These are phyloP conservation scores for Amphipyra berbera DNA, from an alignment of 2,888 invertebrate species.

Conservation along the genomic window DNA sequence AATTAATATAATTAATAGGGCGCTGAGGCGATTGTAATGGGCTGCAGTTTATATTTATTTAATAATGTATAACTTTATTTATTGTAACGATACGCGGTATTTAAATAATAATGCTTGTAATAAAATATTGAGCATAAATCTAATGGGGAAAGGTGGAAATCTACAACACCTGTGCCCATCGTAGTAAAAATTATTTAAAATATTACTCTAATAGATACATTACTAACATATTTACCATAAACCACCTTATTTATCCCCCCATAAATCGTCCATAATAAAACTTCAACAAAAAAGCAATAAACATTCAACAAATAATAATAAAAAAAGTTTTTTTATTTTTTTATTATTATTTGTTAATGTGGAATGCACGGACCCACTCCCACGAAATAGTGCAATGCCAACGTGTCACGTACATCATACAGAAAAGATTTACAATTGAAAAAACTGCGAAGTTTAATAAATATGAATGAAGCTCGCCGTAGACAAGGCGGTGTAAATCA, in stretches of 20 bases:
- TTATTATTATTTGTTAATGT: conserved; percentile 8
- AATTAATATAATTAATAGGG: conserved; percentile 60
- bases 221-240: conserved; percentile 40
- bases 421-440: conserved; percentile 77
- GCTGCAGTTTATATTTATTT: conserved; percentile 20
- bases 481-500: conserved; percentile 79
- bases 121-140: conserved; percentile 16
- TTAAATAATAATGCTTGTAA: conserved; percentile 18
- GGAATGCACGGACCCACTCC: conserved; percentile 31
- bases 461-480: conserved; percentile 81
- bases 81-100: conserved; percentile 21
- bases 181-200: conserved; percentile 10
- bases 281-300: conserved; percentile 42
- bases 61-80: conserved; percentile 12
- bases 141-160: conserved; percentile 3
- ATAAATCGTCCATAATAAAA: conserved; percentile 36
- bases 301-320: conserved; percentile 44
- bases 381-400: conserved; percentile 63
- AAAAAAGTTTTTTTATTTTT: conserved; percentile 15
- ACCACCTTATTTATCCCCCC: conserved; percentile 29
- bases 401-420: conserved; percentile 76
- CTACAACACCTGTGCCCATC: conserved; percentile 4
- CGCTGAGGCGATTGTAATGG: conserved; percentile 27
- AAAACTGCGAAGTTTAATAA: conserved; percentile 82
- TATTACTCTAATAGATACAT: conserved; percentile 36